These are phyloP conservation scores for Dreissena polymorpha DNA, from an alignment of 1,140 invertebrate species.

Conservation along the genomic window DNA sequence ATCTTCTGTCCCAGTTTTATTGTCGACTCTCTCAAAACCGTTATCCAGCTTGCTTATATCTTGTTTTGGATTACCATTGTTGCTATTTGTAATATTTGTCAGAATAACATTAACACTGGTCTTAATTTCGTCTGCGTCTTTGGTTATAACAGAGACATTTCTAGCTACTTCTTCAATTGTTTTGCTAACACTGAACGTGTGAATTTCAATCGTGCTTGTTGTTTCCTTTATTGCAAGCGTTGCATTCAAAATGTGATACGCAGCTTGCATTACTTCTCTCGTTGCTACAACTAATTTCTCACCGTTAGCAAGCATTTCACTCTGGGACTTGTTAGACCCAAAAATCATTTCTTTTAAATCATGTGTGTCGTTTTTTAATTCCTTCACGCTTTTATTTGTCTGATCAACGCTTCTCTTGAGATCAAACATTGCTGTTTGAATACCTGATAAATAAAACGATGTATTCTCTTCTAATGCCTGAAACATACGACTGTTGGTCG, in stretches of 20 bases:
- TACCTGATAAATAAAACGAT: constrained; percentile 30
- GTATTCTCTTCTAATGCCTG: constrained; percentile 51
- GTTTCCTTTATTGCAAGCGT: neutral
- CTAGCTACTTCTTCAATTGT: neutral
- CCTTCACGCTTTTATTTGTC: constrained; percentile 4
- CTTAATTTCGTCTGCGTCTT: constrained; percentile 27
- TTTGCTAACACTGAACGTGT: neutral
- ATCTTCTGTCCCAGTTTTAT: neutral
- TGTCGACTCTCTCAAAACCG: neutral
- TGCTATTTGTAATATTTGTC: neutral
- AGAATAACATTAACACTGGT: neutral
- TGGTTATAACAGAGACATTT: constrained; percentile 12
- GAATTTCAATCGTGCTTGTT: neutral
- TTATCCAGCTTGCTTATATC: too few relatives aligned
- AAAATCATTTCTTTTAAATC: neutral
- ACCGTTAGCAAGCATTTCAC: neutral
- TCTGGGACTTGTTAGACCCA: constrained; percentile 8
- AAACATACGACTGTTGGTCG: constrained; percentile 44
- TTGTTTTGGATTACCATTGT: too few relatives aligned
- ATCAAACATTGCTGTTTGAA: constrained; percentile 5
- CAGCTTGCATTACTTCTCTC: constrained; percentile 16
- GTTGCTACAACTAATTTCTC: neutral
- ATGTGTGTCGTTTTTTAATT: constrained; percentile 24
- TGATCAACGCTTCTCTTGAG: constrained; percentile 13
- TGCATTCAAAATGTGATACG: neutral